Conservation (phyloP, 2,888 invertebrate species). For the Caenorhabditis sulstoni region DNA sequence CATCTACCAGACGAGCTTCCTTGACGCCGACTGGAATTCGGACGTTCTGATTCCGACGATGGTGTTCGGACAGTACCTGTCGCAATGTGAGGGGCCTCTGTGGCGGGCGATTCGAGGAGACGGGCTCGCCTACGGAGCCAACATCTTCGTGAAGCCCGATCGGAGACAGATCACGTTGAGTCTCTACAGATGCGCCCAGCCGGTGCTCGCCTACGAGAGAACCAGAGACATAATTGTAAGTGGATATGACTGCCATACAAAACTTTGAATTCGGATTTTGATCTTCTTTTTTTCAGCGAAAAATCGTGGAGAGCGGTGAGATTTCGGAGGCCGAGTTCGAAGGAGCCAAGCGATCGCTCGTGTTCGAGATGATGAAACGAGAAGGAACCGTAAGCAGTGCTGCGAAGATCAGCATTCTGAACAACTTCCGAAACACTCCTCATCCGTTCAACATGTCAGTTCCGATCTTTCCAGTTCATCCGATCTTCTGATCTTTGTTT, state of each 20-base stretch:
- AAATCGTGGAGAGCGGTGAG: constrained; percentile 82
- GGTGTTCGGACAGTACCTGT: constrained; percentile 90
- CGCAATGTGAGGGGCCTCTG: constrained; percentile 86
- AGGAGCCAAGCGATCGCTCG: constrained; percentile 90
- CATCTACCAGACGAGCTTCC: constrained; percentile 84
- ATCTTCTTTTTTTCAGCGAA: too few species aligned
- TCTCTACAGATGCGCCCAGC: constrained; percentile 88
- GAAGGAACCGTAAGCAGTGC: constrained; percentile 89
- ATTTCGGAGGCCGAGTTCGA: constrained; percentile 88
- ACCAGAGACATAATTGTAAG: constrained; percentile 87
- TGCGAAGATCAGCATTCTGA: constrained; percentile 86
- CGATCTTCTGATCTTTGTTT: constrained; percentile 19
- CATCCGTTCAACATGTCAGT: constrained; percentile 76
- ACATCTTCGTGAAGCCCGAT: constrained; percentile 83
- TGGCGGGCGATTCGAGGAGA: constrained; percentile 88
- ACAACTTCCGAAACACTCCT: constrained; percentile 86
- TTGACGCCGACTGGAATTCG: constrained; percentile 85
- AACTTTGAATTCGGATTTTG: too few species aligned
- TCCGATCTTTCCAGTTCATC: not conserved
- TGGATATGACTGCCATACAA: not conserved
- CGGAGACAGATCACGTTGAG: constrained; percentile 86
- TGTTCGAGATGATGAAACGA: constrained; percentile 89
- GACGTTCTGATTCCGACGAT: constrained; percentile 87
- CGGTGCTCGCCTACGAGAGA: constrained; percentile 88
- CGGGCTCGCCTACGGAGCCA: constrained; percentile 89